Conservation (phyloP, 35 echinoderm and acorn worm species). For the Hemicentrotus pulcherrimus region DNA sequence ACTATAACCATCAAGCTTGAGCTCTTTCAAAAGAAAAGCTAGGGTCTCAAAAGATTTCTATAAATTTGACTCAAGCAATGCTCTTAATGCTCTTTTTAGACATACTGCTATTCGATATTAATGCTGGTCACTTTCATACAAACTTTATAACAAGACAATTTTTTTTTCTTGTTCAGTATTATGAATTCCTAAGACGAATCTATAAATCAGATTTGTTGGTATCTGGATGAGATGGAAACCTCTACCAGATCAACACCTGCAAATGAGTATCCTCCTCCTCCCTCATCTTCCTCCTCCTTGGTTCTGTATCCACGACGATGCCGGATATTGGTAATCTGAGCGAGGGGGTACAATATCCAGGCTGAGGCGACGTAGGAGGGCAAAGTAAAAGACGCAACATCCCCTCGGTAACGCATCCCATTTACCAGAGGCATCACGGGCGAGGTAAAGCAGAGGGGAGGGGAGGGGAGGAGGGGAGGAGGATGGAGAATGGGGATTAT, state of each 20-base stretch:
- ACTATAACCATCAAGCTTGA: too few relatives aligned
- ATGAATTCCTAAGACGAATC: neutral
- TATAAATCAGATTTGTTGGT: neutral
- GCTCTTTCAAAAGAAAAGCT: too few relatives aligned
- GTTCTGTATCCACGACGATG: neutral
- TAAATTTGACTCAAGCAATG: too few relatives aligned
- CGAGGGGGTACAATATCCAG: neutral
- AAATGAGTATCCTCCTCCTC: neutral
- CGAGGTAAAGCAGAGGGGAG: neutral
- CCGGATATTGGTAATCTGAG: constrained; percentile 1
- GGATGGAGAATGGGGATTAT: neutral
- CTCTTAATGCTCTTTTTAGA: too few relatives aligned
- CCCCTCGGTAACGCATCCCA: neutral
- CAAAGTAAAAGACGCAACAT: neutral
- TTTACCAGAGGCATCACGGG: neutral
- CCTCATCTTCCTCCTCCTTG: neutral
- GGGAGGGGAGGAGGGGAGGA: neutral
- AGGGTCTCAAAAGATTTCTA: too few relatives aligned
- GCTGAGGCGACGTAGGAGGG: neutral
- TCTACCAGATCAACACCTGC: constrained; percentile 15
- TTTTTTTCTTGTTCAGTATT: neutral
- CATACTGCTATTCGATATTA: too few relatives aligned
- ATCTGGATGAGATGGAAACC: neutral
- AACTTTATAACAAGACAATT: neutral
- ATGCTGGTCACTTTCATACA: neutral